Evolutionary conservation across 2,888 invertebrate species (phyloP), one percentile per base, ranked within the genome.

Genomic region (Agriopis leucophaearia): DNA sequence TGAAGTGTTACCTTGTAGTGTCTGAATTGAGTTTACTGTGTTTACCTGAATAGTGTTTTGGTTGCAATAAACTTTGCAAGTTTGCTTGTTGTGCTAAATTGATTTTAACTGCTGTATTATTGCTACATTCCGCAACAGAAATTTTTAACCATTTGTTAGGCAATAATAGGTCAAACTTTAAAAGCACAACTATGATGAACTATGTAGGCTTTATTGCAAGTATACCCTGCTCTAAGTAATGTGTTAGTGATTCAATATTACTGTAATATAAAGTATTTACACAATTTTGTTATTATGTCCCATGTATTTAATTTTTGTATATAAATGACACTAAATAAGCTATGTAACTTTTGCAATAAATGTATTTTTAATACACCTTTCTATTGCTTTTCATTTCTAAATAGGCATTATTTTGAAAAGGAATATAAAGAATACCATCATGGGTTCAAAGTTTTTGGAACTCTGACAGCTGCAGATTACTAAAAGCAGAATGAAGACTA

Each of bases 301-400:
- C 80, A 84, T 88, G 83, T 91, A 90, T 91, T 92, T 88, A 88
- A 88, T 91, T 90, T 92, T 89, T 94, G 92, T 94, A 93, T 92
- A 93, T 92, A 91, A 88, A 87, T 88, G 88, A 91, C 92, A 91
- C 89, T 88, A 84, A 88, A 87, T 88, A 92, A 92, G 91, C 85
- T 88, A 89, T 88, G 88, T 90, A 92, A 87, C 84, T 90, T 92
- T 91, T 88, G 91, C 93, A 93, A 93, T 93, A 92, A 93, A 94
- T 88, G 93, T 93, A 93, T 94, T 94, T 93, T 94, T 92, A 94
- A 88, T 94, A 94, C 91, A 92, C 91, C 88, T 91, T 90, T 90
- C 71, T 69, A 72, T 69, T 61, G 75, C 38, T 64, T 81, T 88
- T 89, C 78, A 57, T 57, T 57, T 57, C 16, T 44, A 36, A 57